Conservation (phyloP, 2,797 vertebrate genomes). For the Crenuchus spilurus region DNA sequence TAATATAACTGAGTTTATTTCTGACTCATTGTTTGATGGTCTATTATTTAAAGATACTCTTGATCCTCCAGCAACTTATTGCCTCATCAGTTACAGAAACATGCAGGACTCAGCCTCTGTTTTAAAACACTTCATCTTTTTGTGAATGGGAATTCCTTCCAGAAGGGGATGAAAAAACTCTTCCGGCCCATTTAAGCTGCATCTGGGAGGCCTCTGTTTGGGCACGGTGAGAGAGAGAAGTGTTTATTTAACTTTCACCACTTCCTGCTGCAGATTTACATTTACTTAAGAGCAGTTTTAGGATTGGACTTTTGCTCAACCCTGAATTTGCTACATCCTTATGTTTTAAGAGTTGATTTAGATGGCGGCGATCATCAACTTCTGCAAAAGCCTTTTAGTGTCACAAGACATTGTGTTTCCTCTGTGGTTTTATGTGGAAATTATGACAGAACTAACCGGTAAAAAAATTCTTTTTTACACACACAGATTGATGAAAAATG, state of each 20-base stretch:
- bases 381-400: not conserved
- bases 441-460: not conserved
- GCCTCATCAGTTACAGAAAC: constrained; percentile 36
- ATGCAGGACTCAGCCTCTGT: constrained; percentile 33
- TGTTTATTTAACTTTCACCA: constrained; percentile 60
- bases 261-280: constrained; percentile 54
- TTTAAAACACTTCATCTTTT: constrained; percentile 58
- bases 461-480: not conserved
- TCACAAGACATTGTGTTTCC: constrained; percentile 9
- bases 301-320: constrained; percentile 23
- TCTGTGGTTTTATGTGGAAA: constrained; percentile 34
- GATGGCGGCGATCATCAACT: not conserved
- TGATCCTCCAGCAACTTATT: constrained; percentile 38
- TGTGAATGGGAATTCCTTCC: constrained; percentile 62
- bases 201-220: constrained; percentile 47
- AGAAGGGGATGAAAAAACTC: constrained; percentile 44
- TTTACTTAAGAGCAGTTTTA: constrained; percentile 38
- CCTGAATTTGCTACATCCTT: constrained; percentile 36
- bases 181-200: constrained; percentile 53
- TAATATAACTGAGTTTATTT: not conserved
- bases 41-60: too few relatives aligned
- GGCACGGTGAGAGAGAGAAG: constrained; percentile 32
- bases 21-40: constrained; percentile 4
- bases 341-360: not conserved
- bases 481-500: too few relatives aligned